These are phyloP conservation scores for Cyphomyrus plagiostoma DNA, from an alignment of 2,113 vertebrate genomes.

Conservation along the genomic window DNA sequence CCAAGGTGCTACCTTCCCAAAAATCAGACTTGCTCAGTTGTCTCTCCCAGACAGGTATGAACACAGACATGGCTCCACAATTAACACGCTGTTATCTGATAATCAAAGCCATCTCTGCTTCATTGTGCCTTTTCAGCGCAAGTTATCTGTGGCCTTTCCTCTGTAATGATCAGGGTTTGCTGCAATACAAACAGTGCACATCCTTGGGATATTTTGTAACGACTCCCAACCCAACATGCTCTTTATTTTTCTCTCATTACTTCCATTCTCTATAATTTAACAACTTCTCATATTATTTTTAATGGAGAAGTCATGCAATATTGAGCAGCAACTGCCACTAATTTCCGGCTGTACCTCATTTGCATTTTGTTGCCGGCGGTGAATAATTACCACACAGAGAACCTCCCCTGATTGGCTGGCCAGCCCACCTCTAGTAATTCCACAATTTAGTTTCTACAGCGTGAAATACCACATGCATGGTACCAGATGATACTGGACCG, in stretches of 20 bases:
- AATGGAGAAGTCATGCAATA: conserved; percentile 78
- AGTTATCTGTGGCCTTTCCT: background rate
- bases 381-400: conserved; percentile 71
- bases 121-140: background rate
- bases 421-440: conserved; percentile 2
- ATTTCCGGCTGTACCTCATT: conserved; percentile 74
- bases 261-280: conserved; percentile 73
- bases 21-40: background rate
- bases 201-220: conserved; percentile 20
- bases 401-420: conserved; percentile 57
- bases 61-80: background rate
- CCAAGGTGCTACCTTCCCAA: background rate
- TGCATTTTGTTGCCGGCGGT: conserved; percentile 57
- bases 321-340: conserved; percentile 74
- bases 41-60: background rate
- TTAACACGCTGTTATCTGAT: background rate
- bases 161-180: conserved; percentile 12
- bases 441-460: background rate
- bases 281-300: conserved; percentile 69
- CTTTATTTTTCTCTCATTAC: conserved; percentile 65
- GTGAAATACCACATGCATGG: background rate
- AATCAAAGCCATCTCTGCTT: background rate
- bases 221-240: conserved; percentile 36
- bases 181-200: conserved; percentile 4
- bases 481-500: background rate